phyloP scores from a whole-genome alignment of 2,888 invertebrate species.

The Neuroscelio doddi region DNA sequence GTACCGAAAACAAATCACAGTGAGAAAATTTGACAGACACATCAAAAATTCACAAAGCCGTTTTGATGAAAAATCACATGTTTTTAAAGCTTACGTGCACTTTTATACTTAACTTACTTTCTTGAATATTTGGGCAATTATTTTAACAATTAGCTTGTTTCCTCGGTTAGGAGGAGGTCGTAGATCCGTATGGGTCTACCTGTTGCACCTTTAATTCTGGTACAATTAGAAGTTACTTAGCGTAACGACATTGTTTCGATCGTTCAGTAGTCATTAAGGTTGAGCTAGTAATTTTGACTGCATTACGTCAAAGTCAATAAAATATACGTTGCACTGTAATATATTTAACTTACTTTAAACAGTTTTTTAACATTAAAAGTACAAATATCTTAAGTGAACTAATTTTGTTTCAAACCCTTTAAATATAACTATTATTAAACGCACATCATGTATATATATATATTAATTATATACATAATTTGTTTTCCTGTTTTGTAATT shows the following conservation, averaged over 20 bases:
- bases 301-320: background rate
- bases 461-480: too few relatives aligned
- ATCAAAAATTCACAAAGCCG: too few relatives aligned
- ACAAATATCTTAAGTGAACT: too few relatives aligned
- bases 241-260: constrained; percentile 39
- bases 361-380: too few relatives aligned
- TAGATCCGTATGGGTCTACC: constrained; percentile 8
- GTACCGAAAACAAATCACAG: too few relatives aligned
- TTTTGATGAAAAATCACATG: constrained; percentile 10
- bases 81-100: constrained; percentile 7
- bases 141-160: constrained; percentile 32
- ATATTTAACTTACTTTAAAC: too few relatives aligned
- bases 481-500: too few relatives aligned
- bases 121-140: constrained; percentile 36
- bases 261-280: constrained; percentile 37
- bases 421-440: too few relatives aligned
- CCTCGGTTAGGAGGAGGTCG: constrained; percentile 11
- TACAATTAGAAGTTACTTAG: constrained; percentile 19
- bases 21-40: too few relatives aligned
- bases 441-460: too few relatives aligned
- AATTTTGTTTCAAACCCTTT: too few relatives aligned
- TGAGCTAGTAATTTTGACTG: constrained; percentile 4
- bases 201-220: constrained; percentile 33
- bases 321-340: too few relatives aligned
- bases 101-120: constrained; percentile 29